Evolutionary conservation across 1,140 invertebrate genomes (phyloP).

Genomic region (Pachypsylla venusta): DNA sequence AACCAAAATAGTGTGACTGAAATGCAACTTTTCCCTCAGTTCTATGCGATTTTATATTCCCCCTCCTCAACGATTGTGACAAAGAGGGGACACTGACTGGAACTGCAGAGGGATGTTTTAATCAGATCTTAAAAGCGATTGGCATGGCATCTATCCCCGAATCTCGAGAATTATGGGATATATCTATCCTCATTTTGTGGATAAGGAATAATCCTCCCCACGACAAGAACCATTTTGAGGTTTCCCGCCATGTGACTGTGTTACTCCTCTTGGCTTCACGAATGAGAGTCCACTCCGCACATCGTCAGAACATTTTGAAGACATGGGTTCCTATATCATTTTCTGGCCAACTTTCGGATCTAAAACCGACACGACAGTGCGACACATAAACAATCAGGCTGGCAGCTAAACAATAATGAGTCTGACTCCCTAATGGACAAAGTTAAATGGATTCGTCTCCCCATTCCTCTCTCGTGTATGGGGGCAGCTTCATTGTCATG

Average conservation of each 20-base stretch:
- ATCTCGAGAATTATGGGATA: conserved; percentile 15
- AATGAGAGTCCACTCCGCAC: conserved; percentile 27
- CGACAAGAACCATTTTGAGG: conserved; percentile 23
- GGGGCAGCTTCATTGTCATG: background rate
- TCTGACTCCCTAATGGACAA: background rate
- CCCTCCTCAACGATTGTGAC: too few relatives aligned
- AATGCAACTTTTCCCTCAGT: too few relatives aligned
- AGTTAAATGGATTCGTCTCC: background rate
- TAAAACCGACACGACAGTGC: conserved; percentile 27
- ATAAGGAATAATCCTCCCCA: conserved; percentile 13
- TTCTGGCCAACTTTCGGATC: conserved; percentile 28
- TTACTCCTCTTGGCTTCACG: conserved; percentile 27
- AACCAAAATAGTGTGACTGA: too few relatives aligned
- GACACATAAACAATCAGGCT: conserved; percentile 26
- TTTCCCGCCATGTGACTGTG: conserved; percentile 22
- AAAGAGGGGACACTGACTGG: too few relatives aligned
- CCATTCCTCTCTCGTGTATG: background rate
- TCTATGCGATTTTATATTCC: too few relatives aligned
- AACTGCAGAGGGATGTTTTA: too few relatives aligned
- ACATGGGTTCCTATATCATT: conserved; percentile 13
- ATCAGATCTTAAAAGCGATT: background rate
- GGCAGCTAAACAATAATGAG: conserved; percentile 23
- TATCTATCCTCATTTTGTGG: conserved; percentile 14
- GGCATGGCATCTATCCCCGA: conserved; percentile 13
- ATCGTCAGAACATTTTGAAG: conserved; percentile 12